Conservation (phyloP, 2,113 vertebrate species). For the Sphyrna mokarran region DNA sequence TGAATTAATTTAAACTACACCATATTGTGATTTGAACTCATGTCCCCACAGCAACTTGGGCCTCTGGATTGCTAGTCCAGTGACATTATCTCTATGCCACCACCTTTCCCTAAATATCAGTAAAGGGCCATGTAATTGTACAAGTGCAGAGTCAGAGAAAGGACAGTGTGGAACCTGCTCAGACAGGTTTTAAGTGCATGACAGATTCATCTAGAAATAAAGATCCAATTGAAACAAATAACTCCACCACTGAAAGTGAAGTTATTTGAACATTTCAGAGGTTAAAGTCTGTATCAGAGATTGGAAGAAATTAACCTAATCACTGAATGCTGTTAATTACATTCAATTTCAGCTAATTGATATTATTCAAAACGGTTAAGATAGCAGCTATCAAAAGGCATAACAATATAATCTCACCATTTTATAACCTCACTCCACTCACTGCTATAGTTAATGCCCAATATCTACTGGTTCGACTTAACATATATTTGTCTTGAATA, state of each 20-base stretch:
- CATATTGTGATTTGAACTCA: too few species aligned
- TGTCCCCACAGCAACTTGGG: too few species aligned
- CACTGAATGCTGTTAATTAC: background rate
- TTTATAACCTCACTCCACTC: background rate
- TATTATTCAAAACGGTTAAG: background rate
- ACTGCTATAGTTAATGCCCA: background rate
- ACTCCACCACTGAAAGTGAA: background rate
- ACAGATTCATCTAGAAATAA: background rate
- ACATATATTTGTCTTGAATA: background rate
- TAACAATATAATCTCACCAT: background rate
- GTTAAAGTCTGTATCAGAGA: background rate
- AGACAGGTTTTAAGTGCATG: background rate
- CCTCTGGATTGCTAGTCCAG: too few species aligned
- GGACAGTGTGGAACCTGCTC: background rate
- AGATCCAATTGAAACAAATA: slow-evolving; percentile 10
- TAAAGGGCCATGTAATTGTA: background rate
- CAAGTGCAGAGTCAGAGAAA: background rate
- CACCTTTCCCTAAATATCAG: too few species aligned
- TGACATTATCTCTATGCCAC: too few species aligned
- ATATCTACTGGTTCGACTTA: background rate
- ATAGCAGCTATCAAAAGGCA: background rate
- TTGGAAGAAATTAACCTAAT: background rate
- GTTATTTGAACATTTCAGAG: background rate
- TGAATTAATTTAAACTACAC: too few species aligned
- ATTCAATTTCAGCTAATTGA: background rate